These are phyloP conservation scores for Plebejus anna DNA, from an alignment of 2,888 invertebrate genomes.

Conservation along the genomic window DNA sequence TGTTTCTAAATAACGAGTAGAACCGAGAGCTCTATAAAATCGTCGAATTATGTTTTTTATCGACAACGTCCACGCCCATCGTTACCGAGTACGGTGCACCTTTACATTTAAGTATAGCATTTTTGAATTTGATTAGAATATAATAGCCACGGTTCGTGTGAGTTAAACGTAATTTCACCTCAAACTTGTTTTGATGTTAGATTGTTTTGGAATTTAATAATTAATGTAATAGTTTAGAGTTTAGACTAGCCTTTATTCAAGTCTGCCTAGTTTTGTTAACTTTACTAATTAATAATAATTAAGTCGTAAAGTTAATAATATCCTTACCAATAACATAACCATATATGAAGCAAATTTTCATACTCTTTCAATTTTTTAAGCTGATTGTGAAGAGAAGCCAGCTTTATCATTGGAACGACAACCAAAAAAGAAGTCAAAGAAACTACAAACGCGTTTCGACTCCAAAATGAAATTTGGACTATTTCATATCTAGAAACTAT, in stretches of 20 bases:
- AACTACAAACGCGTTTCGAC: neutral
- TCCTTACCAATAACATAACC: too few relatives aligned
- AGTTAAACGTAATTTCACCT: neutral
- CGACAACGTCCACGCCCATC: neutral
- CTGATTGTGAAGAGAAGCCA: constrained; percentile 2
- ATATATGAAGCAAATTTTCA: too few relatives aligned
- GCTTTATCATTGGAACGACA: neutral
- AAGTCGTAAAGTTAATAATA: too few relatives aligned
- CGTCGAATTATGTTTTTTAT: neutral
- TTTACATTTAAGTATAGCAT: constrained; percentile 4
- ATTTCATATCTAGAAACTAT: neutral
- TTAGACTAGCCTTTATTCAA: too few relatives aligned
- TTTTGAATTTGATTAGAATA: neutral
- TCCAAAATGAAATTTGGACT: too few relatives aligned
- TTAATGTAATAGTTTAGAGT: neutral
- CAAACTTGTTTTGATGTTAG: neutral
- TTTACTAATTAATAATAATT: too few relatives aligned
- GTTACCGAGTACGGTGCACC: neutral
- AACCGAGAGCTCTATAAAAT: neutral
- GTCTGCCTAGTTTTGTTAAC: too few relatives aligned
- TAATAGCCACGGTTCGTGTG: neutral
- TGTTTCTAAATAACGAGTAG: neutral
- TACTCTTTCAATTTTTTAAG: too few relatives aligned
- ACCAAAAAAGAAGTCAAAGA: too few relatives aligned
- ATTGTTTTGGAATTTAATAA: neutral